Conservation (phyloP, 2,113 vertebrate genomes). For the Strix uralensis region DNA sequence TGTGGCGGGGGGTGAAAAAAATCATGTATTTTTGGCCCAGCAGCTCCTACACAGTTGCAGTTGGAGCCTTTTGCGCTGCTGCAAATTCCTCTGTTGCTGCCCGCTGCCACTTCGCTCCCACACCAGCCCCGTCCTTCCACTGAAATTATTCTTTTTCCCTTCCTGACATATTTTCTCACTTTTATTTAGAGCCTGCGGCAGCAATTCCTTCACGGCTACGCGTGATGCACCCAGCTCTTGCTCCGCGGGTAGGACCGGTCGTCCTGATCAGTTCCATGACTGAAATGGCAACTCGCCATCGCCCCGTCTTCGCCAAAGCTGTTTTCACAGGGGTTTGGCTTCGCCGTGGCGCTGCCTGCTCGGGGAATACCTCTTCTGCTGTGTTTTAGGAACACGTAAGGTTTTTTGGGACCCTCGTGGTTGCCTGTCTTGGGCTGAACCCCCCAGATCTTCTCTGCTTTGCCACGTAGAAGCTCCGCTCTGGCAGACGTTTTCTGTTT, state of each 20-base stretch:
- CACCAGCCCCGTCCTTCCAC: background rate
- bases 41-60: background rate
- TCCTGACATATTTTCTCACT: fast-evolving
- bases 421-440: background rate
- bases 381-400: background rate
- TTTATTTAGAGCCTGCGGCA: background rate
- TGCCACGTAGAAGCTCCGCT: background rate
- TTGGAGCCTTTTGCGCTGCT: background rate
- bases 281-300: fast-evolving
- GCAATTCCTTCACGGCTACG: background rate
- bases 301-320: fast-evolving
- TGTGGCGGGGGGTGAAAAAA: background rate
- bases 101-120: background rate
- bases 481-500: background rate
- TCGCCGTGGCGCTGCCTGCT: fast-evolving
- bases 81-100: background rate
- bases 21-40: background rate
- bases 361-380: background rate
- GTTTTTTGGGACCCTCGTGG: background rate
- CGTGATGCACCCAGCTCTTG: background rate
- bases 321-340: background rate
- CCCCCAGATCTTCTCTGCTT: background rate
- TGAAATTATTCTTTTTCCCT: background rate
- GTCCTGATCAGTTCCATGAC: fast-evolving
- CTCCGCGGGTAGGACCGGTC: background rate